These are phyloP conservation scores for Gorsachius magnificus DNA, from an alignment of 2,797 vertebrate genomes.

Conservation along the genomic window DNA sequence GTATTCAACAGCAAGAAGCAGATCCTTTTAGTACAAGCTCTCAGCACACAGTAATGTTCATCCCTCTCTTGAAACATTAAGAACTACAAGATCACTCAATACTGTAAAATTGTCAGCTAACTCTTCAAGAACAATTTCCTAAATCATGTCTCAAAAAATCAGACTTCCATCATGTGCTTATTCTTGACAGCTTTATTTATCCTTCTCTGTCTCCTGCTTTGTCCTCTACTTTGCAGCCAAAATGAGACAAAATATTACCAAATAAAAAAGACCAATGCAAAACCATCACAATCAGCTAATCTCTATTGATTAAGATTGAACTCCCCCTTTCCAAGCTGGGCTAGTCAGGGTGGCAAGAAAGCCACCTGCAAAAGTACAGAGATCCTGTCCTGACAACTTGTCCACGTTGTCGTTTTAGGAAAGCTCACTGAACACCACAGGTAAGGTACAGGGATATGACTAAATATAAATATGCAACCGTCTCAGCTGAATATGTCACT, in stretches of 20 bases:
- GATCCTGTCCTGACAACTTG: not conserved
- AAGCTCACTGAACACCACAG: not conserved
- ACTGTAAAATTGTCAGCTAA: constrained; percentile 3
- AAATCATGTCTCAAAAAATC: not conserved
- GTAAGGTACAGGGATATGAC: not conserved
- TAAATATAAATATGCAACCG: not conserved
- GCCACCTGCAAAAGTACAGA: not conserved
- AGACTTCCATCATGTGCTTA: not conserved
- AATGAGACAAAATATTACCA: not conserved
- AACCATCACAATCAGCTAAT: not conserved
- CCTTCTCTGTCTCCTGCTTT: not conserved
- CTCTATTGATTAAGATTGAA: not conserved
- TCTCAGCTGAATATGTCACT: not conserved
- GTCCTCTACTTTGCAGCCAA: not conserved
- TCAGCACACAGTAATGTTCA: not conserved
- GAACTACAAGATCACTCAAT: not conserved
- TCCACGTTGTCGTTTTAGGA: not conserved
- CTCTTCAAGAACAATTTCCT: not conserved
- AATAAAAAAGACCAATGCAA: not conserved
- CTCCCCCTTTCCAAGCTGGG: not conserved
- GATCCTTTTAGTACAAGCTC: constrained; percentile 27
- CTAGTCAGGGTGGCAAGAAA: not conserved
- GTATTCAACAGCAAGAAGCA: constrained; percentile 28
- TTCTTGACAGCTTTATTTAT: not conserved
- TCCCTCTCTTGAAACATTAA: not conserved